phyloP scores from a whole-genome alignment of 2,888 invertebrate species.

The Ptychoptera contaminata region DNA sequence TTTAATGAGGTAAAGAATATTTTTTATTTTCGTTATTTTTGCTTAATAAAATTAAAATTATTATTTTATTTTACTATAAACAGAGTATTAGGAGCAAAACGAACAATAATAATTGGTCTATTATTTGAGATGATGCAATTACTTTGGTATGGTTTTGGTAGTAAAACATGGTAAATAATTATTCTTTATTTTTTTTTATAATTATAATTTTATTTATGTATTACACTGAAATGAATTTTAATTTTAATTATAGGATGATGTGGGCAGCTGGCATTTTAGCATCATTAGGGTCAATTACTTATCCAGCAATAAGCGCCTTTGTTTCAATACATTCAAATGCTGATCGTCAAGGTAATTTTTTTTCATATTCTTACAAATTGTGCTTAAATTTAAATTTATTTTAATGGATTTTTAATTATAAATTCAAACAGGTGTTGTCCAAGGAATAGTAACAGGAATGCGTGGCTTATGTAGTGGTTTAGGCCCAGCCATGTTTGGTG shows the following conservation, averaged over 20 bases:
- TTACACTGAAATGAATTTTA: background rate
- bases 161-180: slow-evolving; percentile 65
- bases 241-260: slow-evolving; percentile 64
- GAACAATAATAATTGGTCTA: slow-evolving; percentile 93
- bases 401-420: slow-evolving; percentile 2
- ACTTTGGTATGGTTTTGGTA: slow-evolving; percentile 94
- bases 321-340: slow-evolving; percentile 94
- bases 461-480: slow-evolving; percentile 94
- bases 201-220: background rate
- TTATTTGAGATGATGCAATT: slow-evolving; percentile 93
- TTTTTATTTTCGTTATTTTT: background rate
- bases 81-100: slow-evolving; percentile 76
- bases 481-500: slow-evolving; percentile 96
- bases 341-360: slow-evolving; percentile 73
- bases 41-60: background rate
- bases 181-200: slow-evolving; percentile 1
- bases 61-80: background rate
- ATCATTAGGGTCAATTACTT: slow-evolving; percentile 89
- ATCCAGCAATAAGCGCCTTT: slow-evolving; percentile 97
- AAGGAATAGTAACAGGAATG: slow-evolving; percentile 98
- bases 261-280: slow-evolving; percentile 97
- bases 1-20: slow-evolving; percentile 43
- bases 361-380: background rate
- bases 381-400: background rate
- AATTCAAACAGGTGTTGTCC: slow-evolving; percentile 49